phyloP scores from a whole-genome alignment of 2,888 invertebrate species.

The Drosophila melanosoma region DNA sequence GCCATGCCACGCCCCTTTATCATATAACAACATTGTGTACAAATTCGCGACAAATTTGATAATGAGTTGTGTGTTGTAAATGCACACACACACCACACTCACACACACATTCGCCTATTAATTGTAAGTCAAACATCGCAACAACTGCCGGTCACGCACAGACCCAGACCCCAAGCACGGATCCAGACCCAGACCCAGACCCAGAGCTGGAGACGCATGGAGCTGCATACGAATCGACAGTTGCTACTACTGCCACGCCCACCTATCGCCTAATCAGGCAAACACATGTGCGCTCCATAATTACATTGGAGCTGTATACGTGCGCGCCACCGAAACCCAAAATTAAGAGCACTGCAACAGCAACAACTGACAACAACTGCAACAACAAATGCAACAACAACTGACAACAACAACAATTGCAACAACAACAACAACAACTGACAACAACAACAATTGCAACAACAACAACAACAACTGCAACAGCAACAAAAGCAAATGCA shows the following conservation, averaged over 20 bases:
- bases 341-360: conserved; percentile 71
- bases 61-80: conserved; percentile 58
- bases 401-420: conserved; percentile 9
- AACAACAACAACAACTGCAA: conserved; percentile 10
- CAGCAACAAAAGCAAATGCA: conserved; percentile 4
- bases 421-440: conserved; percentile 31
- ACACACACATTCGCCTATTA: conserved; percentile 51
- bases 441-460: too few species aligned
- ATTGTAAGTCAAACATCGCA: conserved; percentile 80
- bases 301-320: conserved; percentile 72
- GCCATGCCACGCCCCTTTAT: conserved; percentile 6
- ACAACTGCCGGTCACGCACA: conserved; percentile 76
- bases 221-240: conserved; percentile 66
- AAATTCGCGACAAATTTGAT: conserved; percentile 79
- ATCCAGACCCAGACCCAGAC: conserved; percentile 9
- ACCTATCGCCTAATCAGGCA: conserved; percentile 75
- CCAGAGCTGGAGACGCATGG: conserved; percentile 18
- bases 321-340: conserved; percentile 73
- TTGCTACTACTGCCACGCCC: conserved; percentile 45
- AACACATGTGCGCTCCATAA: conserved; percentile 78
- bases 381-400: not conserved
- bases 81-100: not conserved
- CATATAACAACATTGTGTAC: conserved; percentile 45
- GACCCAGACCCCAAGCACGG: conserved; percentile 1
- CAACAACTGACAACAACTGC: conserved; percentile 21